phyloP scores from a whole-genome alignment of 2,113 vertebrate species.

The cat (Felis catus) region DNA sequence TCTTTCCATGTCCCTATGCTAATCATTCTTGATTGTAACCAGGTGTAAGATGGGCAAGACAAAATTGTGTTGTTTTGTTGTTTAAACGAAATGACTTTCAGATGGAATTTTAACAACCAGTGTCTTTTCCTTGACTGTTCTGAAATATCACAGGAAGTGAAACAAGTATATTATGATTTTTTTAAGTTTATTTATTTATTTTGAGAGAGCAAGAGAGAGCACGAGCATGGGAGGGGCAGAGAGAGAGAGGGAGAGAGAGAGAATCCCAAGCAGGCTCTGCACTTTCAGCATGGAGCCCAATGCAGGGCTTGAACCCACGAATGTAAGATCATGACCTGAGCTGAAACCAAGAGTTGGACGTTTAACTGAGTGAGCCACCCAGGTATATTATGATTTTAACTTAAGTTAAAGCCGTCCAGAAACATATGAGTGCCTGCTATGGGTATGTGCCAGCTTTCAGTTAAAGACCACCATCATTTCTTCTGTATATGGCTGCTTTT shows the following conservation, averaged over 20 bases:
- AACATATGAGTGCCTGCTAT: not conserved
- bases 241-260: too few relatives aligned
- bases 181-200: too few relatives aligned
- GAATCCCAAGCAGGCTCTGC: too few relatives aligned
- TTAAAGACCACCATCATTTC: not conserved
- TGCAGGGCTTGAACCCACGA: too few relatives aligned
- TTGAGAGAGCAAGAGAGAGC: too few relatives aligned
- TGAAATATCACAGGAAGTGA: not conserved
- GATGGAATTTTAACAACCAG: not conserved
- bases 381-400: not conserved
- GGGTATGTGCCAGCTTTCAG: not conserved
- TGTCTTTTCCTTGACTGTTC: not conserved
- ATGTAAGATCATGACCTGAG: too few relatives aligned
- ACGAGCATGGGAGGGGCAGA: too few relatives aligned
- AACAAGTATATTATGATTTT: not conserved
- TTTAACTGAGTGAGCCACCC: too few relatives aligned
- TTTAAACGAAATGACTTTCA: conserved; percentile 25
- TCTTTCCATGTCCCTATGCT: not conserved
- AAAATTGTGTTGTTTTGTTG: not conserved
- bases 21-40: not conserved
- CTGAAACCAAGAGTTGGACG: too few relatives aligned
- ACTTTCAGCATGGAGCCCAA: too few relatives aligned
- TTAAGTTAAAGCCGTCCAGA: not conserved
- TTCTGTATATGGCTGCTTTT: not conserved
- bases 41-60: not conserved